Percentiles rank a stretch among this genome's conserved stretches.
These are phyloP conservation scores for Aleiodes testaceus DNA, from an alignment of 2,888 invertebrate genomes.

Conservation along the genomic window DNA sequence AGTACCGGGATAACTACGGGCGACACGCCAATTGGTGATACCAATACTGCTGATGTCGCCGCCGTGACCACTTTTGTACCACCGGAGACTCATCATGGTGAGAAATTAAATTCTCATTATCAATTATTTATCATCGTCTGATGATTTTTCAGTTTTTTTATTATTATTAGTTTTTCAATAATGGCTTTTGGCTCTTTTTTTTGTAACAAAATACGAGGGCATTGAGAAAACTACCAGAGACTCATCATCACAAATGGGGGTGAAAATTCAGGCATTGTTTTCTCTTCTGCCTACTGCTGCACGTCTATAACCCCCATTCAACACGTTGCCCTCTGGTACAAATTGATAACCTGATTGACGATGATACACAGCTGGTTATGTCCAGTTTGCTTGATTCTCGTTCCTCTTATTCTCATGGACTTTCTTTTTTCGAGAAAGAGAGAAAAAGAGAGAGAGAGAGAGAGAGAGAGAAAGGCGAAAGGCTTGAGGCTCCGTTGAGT, in stretches of 20 bases:
- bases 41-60: slow-evolving; percentile 58
- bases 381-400: slow-evolving; percentile 2
- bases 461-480: too few species aligned
- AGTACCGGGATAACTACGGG: slow-evolving; percentile 58
- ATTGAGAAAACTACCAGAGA: too few species aligned
- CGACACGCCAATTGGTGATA: slow-evolving; percentile 69
- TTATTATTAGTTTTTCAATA: slow-evolving; percentile 15
- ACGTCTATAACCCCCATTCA: slow-evolving; percentile 35
- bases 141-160: slow-evolving; percentile 2
- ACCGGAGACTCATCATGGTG: slow-evolving; percentile 70
- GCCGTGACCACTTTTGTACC: slow-evolving; percentile 66
- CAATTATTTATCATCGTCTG: slow-evolving; percentile 14
- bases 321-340: slow-evolving; percentile 19
- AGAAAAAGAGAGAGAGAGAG: too few species aligned
- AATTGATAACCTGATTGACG: slow-evolving; percentile 26
- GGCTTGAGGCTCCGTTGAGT: too few species aligned
- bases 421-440: too few species aligned
- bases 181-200: slow-evolving; percentile 12
- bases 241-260: not conserved
- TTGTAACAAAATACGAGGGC: too few species aligned
- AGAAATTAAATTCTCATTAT: slow-evolving; percentile 51
- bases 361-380: slow-evolving; percentile 37
- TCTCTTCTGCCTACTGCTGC: not conserved
- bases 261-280: too few species aligned
- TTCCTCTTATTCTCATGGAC: not conserved